Percentiles rank a stretch among this genome's conserved stretches.
These are phyloP conservation scores for Liasis olivaceus DNA, from an alignment of 2,797 vertebrate genomes.

Conservation along the genomic window DNA sequence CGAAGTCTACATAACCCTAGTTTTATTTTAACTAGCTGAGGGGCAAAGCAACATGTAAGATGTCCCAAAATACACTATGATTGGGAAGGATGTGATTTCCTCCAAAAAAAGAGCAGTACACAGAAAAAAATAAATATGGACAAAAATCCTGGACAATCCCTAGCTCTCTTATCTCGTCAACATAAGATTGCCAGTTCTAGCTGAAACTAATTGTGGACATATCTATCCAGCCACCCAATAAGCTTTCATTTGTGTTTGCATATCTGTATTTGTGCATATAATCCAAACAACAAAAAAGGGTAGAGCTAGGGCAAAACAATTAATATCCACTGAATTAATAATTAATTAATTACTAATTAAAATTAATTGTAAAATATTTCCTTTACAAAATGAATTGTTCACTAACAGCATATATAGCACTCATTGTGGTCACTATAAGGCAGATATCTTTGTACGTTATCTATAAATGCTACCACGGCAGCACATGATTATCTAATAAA, in stretches of 20 bases:
- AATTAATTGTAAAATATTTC: not conserved
- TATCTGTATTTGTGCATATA: not conserved
- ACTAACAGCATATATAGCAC: not conserved
- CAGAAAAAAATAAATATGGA: not conserved
- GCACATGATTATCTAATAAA: not conserved
- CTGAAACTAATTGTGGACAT: not conserved
- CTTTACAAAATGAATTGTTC: not conserved
- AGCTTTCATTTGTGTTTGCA: not conserved
- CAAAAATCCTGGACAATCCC: not conserved
- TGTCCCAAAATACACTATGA: not conserved
- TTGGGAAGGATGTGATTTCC: not conserved
- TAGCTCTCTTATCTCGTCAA: not conserved
- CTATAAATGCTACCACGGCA: not conserved
- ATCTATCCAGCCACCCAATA: not conserved
- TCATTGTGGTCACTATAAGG: not conserved
- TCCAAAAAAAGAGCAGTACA: not conserved
- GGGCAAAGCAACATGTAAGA: not conserved
- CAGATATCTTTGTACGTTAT: not conserved
- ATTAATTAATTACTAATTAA: not conserved
- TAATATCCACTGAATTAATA: not conserved
- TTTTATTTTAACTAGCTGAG: not conserved
- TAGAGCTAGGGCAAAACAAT: not conserved
- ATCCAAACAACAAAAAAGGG: not conserved
- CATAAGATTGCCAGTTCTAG: not conserved
- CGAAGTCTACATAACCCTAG: not conserved